Conservation (phyloP, 2,797 vertebrate genomes). For the Crocodylus rhombifer region DNA sequence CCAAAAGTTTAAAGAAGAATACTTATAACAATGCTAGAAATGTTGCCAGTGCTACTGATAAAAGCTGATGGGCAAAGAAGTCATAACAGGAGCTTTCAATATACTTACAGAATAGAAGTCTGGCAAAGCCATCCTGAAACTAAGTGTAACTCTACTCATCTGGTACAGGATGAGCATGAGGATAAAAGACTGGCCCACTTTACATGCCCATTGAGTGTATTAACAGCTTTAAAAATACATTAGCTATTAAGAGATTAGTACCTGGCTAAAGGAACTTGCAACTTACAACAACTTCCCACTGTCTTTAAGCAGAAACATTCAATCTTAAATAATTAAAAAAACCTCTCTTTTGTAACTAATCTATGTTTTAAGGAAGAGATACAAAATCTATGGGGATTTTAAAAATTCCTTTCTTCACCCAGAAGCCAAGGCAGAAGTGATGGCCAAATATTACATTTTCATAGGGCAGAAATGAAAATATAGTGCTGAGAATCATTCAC, state of each 20-base stretch:
- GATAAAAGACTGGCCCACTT: neutral
- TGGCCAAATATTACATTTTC: neutral
- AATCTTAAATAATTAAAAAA: neutral
- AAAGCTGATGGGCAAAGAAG: neutral
- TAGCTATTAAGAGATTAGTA: neutral
- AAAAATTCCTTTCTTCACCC: neutral
- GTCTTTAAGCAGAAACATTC: neutral
- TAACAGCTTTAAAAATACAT: neutral
- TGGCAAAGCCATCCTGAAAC: neutral
- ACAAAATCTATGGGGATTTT: neutral
- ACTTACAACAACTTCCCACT: neutral
- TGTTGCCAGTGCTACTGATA: neutral
- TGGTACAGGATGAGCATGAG: neutral
- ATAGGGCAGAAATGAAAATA: neutral
- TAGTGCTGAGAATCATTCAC: neutral
- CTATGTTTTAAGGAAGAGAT: neutral
- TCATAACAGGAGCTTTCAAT: neutral
- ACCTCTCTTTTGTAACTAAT: neutral
- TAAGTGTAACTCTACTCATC: neutral
- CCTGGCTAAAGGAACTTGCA: neutral
- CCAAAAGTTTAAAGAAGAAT: neutral
- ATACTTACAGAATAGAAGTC: neutral
- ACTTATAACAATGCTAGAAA: neutral
- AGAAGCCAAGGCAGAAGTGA: neutral
- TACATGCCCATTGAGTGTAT: neutral